Evolutionary conservation across 2,797 vertebrate genomes (phyloP), one percentile per base, ranked within the genome.

Genomic region (Avahi laniger): DNA sequence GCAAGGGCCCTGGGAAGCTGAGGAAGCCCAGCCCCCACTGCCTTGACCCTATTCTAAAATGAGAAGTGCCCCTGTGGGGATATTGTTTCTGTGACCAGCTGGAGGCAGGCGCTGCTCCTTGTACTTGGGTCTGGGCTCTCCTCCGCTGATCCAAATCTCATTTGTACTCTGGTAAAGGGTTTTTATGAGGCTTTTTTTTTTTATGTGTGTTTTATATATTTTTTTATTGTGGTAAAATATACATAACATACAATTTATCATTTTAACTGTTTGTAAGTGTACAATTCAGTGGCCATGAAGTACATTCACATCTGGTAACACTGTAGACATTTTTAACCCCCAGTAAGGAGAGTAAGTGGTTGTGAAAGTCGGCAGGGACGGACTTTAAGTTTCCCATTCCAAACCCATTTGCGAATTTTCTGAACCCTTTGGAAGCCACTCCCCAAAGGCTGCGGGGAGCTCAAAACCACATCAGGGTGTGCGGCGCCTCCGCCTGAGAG

Each of bases 151-250:
- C 46, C 30, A 57, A 10, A 48, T 57, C 75, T 82, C 73, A 30
- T 48, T 75, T 7, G 1, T 20, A 67, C 15, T 35, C 59, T 72
- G 2, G 11, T 84, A 92, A 69, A 86, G 7, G 26, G n/a, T 17
- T 79, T 86, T 83, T 18, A 43, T 69, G 57, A 11, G 65, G 28
- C 33, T 63, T 14, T 33, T 33, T 63, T 65, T 65, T 65, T n/a
- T 4, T n/a, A 65, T 20, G 15, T 61, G 50, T 43, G 4, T 70
- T 41, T 85, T n/a, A 9, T 61, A 28, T 43, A 18, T 54, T 43
- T 86, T 94, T 90, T 91, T 48, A 75, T 20, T 93, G 65, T 80
- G 54, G 81, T 70, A 91, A 52, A 67, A 75, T 35, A 80, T 1
- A n/a, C 10, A 75, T 59, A 50, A 54, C 14, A 86, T 48, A 86